phyloP scores from a whole-genome alignment of 2,113 vertebrate species.

The Genyomyrus donnyi region DNA sequence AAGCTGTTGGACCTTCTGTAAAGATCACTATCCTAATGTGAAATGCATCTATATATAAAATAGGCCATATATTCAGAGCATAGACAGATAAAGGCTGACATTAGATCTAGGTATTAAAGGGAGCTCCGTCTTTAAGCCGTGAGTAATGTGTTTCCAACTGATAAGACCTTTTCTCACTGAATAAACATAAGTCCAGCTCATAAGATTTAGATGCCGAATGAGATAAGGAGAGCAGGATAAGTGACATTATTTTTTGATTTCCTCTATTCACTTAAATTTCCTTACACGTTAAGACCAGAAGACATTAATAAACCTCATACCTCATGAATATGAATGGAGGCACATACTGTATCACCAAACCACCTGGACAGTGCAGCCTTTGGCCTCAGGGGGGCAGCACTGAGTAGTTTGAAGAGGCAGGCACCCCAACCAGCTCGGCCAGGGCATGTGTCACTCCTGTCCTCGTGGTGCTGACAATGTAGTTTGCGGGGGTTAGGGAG shows the following conservation, averaged over 20 bases:
- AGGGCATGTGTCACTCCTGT: conserved; percentile 7
- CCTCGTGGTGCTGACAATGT: not conserved
- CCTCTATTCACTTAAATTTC: not conserved
- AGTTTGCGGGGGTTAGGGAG: not conserved
- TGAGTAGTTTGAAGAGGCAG: conserved; percentile 2
- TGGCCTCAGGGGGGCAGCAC: conserved; percentile 7
- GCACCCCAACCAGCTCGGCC: not conserved
- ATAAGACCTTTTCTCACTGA: conserved; percentile 1
- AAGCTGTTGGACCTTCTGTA: not conserved
- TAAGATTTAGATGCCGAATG: not conserved
- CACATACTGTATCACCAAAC: not conserved
- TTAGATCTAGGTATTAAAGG: not conserved
- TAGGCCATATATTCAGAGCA: not conserved
- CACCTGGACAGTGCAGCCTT: not conserved
- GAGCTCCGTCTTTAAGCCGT: not conserved
- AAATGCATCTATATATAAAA: not conserved
- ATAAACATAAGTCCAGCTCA: conserved; percentile 7
- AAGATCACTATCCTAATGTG: conserved; percentile 12
- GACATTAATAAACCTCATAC: not conserved
- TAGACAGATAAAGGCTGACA: not conserved
- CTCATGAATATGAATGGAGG: not conserved
- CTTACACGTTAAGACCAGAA: not conserved
- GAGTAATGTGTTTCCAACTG: not conserved
- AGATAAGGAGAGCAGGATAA: not conserved
- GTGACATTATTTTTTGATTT: not conserved